These are phyloP conservation scores for Xiphophorus birchmanni DNA, from an alignment of 2,797 vertebrate genomes.

Conservation along the genomic window DNA sequence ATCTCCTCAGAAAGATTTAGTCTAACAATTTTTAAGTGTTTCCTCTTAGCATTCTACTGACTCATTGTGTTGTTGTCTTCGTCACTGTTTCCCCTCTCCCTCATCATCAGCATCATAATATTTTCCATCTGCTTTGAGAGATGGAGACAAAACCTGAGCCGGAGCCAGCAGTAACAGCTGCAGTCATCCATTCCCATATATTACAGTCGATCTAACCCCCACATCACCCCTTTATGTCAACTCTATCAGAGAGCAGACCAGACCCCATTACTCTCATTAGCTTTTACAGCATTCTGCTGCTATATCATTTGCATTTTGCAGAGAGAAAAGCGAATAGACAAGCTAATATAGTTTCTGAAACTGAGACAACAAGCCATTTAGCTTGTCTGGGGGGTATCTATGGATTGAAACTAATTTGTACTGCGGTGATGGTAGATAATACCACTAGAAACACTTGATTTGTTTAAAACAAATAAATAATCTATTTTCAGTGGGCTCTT, in stretches of 20 bases:
- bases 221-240: slow-evolving; percentile 71
- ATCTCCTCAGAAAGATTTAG: slow-evolving; percentile 23
- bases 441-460: slow-evolving; percentile 20
- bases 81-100: slow-evolving; percentile 38
- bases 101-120: slow-evolving; percentile 74
- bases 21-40: slow-evolving; percentile 23
- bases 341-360: slow-evolving; percentile 39
- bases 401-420: slow-evolving; percentile 34
- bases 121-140: slow-evolving; percentile 76
- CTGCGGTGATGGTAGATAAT: slow-evolving; percentile 26
- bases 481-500: not conserved
- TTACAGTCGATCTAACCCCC: slow-evolving; percentile 60
- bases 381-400: slow-evolving; percentile 1
- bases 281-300: slow-evolving; percentile 73
- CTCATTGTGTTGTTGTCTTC: slow-evolving; percentile 29
- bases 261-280: slow-evolving; percentile 77
- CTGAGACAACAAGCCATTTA: slow-evolving; percentile 27
- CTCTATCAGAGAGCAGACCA: slow-evolving; percentile 66
- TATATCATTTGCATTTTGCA: slow-evolving; percentile 65
- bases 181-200: slow-evolving; percentile 70
- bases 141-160: slow-evolving; percentile 71
- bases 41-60: slow-evolving; percentile 26
- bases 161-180: slow-evolving; percentile 72
- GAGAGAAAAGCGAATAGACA: slow-evolving; percentile 41
- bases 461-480: slow-evolving; percentile 19